Evolutionary conservation across 2,888 invertebrate species (phyloP).

Genomic region (Elegia similella): DNA sequence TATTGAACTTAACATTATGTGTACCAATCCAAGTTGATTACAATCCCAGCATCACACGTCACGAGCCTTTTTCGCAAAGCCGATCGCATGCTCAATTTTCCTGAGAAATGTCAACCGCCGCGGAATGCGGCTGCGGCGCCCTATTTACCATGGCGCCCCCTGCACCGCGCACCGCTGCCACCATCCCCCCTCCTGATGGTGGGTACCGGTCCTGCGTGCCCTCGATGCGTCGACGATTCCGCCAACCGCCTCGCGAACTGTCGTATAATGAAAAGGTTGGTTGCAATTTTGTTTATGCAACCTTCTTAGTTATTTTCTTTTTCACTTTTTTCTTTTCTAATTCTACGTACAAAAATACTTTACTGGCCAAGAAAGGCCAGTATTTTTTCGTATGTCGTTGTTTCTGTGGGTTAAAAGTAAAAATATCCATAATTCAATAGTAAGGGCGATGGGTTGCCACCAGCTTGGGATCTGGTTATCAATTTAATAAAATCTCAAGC

Average conservation of each 20-base stretch:
- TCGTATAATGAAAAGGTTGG: conserved; percentile 33
- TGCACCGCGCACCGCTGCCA: conserved; percentile 23
- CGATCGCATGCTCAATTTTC: conserved; percentile 29
- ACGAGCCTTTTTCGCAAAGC: not conserved
- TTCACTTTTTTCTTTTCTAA: not conserved
- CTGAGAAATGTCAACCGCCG: conserved; percentile 60
- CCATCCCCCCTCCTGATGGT: conserved; percentile 35
- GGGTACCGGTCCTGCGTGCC: conserved; percentile 69
- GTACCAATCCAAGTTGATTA: not conserved
- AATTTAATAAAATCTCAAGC: too few relatives aligned
- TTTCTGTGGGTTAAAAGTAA: too few relatives aligned
- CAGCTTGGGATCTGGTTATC: too few relatives aligned
- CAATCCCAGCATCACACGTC: not conserved
- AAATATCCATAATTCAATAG: too few relatives aligned
- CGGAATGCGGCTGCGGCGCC: conserved; percentile 69
- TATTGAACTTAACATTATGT: too few relatives aligned
- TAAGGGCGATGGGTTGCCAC: too few relatives aligned
- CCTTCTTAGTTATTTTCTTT: not conserved
- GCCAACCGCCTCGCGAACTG: conserved; percentile 62
- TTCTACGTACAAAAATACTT: too few relatives aligned
- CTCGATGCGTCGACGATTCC: conserved; percentile 63
- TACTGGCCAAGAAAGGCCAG: too few relatives aligned
- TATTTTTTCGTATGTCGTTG: too few relatives aligned
- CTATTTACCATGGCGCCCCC: conserved; percentile 57
- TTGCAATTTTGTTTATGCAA: conserved; percentile 12